These are phyloP conservation scores for Halocaridina rubra DNA, from an alignment of 2,888 invertebrate species.

Conservation along the genomic window DNA sequence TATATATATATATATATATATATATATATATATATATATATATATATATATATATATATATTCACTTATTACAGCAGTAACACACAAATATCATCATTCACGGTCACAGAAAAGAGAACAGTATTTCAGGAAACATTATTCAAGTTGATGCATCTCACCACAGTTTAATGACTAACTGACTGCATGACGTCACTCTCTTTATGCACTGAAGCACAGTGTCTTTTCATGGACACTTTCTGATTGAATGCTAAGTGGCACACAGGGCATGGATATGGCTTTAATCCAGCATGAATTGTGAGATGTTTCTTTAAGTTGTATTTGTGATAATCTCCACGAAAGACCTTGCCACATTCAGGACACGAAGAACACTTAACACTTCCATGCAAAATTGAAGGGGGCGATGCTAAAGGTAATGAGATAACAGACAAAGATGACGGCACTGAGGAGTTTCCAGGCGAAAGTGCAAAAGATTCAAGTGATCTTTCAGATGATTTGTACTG, in stretches of 20 bases:
- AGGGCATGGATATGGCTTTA: constrained; percentile 54
- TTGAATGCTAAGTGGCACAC: constrained; percentile 56
- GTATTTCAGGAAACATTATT: too few relatives aligned
- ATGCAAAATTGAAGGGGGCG: constrained; percentile 8
- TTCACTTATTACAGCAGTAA: too few relatives aligned
- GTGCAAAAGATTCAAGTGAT: background rate
- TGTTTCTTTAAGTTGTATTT: constrained; percentile 63
- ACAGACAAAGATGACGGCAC: background rate
- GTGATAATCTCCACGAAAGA: constrained; percentile 58
- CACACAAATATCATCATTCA: background rate
- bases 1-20: background rate
- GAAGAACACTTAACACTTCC: constrained; percentile 28
- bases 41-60: background rate
- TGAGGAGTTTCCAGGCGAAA: background rate
- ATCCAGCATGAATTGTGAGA: constrained; percentile 55
- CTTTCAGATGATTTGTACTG: background rate
- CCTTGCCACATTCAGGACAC: constrained; percentile 58
- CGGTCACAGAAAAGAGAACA: too few relatives aligned
- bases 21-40: background rate
- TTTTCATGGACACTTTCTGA: constrained; percentile 62
- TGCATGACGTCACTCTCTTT: background rate
- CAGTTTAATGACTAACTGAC: too few relatives aligned
- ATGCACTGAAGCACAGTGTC: constrained; percentile 55
- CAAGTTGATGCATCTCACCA: too few relatives aligned
- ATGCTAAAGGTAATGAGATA: background rate